Conservation (phyloP, 2,888 invertebrate species). For the Colletes collaris region DNA sequence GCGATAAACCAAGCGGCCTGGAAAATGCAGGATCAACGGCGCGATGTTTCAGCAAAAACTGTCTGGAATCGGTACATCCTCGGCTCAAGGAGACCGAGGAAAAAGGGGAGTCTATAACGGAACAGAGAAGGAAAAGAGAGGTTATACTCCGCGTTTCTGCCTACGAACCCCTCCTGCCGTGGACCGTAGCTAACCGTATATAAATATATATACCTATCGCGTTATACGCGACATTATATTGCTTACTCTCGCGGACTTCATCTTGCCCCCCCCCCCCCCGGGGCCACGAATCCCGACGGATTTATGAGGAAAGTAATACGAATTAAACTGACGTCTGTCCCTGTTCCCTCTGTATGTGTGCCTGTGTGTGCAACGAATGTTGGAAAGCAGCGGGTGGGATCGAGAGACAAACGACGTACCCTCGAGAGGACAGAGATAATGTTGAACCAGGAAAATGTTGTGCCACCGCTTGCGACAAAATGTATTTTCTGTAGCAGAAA, state of each 20-base stretch:
- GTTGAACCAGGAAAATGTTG: not conserved
- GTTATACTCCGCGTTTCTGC: constrained; percentile 51
- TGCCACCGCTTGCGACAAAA: too few relatives aligned
- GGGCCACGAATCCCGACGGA: constrained; percentile 72
- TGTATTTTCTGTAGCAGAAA: too few relatives aligned
- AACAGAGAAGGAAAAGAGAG: constrained; percentile 43
- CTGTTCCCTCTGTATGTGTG: constrained; percentile 10
- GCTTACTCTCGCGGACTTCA: constrained; percentile 45
- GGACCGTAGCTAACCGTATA: constrained; percentile 33
- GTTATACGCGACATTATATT: constrained; percentile 73
- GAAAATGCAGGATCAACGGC: constrained; percentile 81
- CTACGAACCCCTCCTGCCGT: constrained; percentile 35
- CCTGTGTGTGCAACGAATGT: not conserved
- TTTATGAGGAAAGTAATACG: constrained; percentile 79
- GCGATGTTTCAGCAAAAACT: constrained; percentile 81
- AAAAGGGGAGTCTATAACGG: constrained; percentile 37
- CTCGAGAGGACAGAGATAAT: not conserved
- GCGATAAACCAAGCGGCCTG: constrained; percentile 81
- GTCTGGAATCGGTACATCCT: constrained; percentile 75
- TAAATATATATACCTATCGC: constrained; percentile 37
- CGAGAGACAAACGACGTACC: constrained; percentile 16
- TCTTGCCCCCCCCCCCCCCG: constrained; percentile 16
- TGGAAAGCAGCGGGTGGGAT: constrained; percentile 20
- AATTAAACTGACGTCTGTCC: constrained; percentile 78
- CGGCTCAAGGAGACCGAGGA: constrained; percentile 61